Base-by-base conservation (phyloP, 2,797 vertebrate species). In the Acanthurus tractus region DNA sequence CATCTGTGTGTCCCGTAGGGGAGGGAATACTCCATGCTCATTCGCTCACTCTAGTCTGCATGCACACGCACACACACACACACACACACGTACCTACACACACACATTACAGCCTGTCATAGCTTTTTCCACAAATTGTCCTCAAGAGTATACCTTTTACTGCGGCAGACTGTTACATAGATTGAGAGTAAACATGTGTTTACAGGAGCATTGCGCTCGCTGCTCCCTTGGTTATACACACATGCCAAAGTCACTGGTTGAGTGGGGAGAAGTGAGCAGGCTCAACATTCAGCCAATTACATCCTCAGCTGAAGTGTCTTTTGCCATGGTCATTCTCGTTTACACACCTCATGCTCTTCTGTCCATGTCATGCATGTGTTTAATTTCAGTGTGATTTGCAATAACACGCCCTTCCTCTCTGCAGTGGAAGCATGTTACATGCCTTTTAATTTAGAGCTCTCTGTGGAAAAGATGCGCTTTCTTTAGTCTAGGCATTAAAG, bases 151-250 rank as follows among this genome's bases (percentile, higher is more conserved):
- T 72, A 89, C 86, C 89, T 91, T 92, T 90, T 90, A 88, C 87
- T 76, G 73, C 81, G 78, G 86, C 90, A 76, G 90, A 86, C 86
- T 82, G 83, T 85, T 90, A 88, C 84, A 89, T 90, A 89, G 87
- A 91, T 92, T 85, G 90, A 92, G 86, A 88, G 87, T 89, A 89
- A 90, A 90, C 84, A 87, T 87, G 84, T 92, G 88, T 92, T 91
- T 90, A 87, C 81, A 84, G 84, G 77, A 88, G 78, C 78, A 79
- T 74, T 81, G 79, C 63, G 70, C 77, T 74, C 61, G 48, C 67
- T 85, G 76, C 40, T 88, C 78, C 78, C 85, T 76, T 44, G 76
- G 83, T 78, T 79, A 70, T 44, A 74, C 62, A 69, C 54, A 80
- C 63, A 65, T 74, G 63, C 57, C 76, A 80, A 63, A 88, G 79